These are phyloP conservation scores for Ptilorrhoa leucosticta DNA, from an alignment of 2,113 vertebrate species.

Conservation along the genomic window DNA sequence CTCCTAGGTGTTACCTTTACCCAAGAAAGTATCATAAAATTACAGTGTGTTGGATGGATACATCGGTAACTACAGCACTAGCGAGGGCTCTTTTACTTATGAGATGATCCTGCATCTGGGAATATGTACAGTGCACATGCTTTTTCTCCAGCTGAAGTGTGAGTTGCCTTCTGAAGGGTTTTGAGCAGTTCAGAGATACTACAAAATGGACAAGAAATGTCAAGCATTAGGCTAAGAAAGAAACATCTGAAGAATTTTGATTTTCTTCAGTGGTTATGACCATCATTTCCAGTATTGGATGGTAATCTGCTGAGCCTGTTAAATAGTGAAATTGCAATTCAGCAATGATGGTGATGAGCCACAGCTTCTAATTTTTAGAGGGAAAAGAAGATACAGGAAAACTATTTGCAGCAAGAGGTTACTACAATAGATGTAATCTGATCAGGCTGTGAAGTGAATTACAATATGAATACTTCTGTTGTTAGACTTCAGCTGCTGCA, in stretches of 20 bases:
- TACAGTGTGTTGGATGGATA: background rate
- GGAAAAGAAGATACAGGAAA: background rate
- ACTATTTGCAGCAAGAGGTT: background rate
- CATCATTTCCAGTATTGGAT: background rate
- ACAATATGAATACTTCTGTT: background rate
- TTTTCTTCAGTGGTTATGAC: background rate
- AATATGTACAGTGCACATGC: rapidly evolving
- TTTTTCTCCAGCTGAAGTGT: background rate
- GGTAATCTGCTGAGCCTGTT: background rate
- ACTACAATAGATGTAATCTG: background rate
- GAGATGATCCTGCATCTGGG: background rate
- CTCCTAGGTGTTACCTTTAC: background rate
- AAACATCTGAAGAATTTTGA: background rate
- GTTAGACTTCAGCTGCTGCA: background rate
- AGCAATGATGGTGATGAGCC: background rate
- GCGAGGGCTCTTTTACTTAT: rapidly evolving
- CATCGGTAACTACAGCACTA: background rate
- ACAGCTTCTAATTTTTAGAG: background rate
- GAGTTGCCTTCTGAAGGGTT: background rate
- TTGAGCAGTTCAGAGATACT: background rate
- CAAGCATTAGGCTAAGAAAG: background rate
- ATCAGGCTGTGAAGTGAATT: background rate
- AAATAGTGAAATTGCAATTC: background rate
- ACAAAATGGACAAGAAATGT: background rate
- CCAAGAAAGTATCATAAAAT: background rate